Conservation (phyloP, 1,140 invertebrate species). For the Drosophila sturtevanti region DNA sequence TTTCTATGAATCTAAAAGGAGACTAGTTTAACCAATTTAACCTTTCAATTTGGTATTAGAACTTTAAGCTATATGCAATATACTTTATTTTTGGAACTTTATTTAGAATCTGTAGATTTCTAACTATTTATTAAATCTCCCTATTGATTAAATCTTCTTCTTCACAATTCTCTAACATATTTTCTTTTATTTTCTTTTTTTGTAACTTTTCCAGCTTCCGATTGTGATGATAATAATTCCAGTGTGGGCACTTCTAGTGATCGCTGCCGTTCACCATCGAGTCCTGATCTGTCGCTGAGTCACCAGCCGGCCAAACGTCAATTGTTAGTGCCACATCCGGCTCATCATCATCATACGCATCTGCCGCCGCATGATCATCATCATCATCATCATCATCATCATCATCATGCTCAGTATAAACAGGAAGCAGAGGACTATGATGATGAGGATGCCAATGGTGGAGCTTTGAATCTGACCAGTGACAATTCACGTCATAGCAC, state of each 20-base stretch:
- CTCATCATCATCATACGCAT: conserved; percentile 43
- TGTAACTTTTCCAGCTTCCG: conserved; percentile 54
- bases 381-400: conserved; percentile 39
- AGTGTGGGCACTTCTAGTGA: conserved; percentile 78
- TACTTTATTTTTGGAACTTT: not conserved
- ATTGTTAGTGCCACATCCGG: conserved; percentile 60
- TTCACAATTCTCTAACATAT: not conserved
- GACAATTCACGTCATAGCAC: conserved; percentile 79
- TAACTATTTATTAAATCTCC: too few relatives aligned
- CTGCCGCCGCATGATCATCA: conserved; percentile 31
- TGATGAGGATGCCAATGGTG: conserved; percentile 70
- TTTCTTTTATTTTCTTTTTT: conserved; percentile 2
- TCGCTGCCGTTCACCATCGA: conserved; percentile 72
- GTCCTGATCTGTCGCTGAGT: conserved; percentile 55
- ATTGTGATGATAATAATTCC: conserved; percentile 80
- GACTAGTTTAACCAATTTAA: too few relatives aligned
- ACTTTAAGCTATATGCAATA: too few relatives aligned
- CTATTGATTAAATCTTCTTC: too few relatives aligned
- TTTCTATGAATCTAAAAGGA: too few relatives aligned
- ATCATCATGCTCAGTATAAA: conserved; percentile 56
- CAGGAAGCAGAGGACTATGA: conserved; percentile 63
- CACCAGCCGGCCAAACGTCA: conserved; percentile 71
- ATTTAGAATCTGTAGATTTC: not conserved
- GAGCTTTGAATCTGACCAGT: conserved; percentile 76
- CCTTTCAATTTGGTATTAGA: too few relatives aligned